Percentiles rank a stretch among this genome's conserved stretches.
These are phyloP conservation scores for Acrocephalus kingi DNA, from an alignment of 2,113 vertebrate genomes.

Conservation along the genomic window DNA sequence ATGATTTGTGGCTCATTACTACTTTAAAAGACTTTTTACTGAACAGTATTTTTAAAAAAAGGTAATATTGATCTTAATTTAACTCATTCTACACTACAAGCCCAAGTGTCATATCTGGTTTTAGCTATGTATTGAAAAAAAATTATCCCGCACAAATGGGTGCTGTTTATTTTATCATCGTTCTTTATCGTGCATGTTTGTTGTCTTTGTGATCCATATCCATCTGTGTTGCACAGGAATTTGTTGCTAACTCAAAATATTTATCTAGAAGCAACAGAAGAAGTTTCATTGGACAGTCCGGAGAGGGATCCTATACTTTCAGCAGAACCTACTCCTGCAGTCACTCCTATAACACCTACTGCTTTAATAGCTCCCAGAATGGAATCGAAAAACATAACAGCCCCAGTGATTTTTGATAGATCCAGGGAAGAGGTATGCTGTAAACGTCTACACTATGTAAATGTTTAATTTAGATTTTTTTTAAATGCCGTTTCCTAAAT, in stretches of 20 bases:
- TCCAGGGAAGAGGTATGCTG: slow-evolving; percentile 88
- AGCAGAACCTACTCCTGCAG: slow-evolving; percentile 89
- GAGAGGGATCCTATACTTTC: slow-evolving; percentile 91
- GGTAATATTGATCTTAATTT: not conserved
- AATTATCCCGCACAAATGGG: not conserved
- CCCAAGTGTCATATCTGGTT: not conserved
- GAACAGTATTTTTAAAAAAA: not conserved
- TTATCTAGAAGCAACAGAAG: slow-evolving; percentile 92
- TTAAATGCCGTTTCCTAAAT: not conserved
- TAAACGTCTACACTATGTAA: not conserved
- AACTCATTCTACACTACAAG: not conserved
- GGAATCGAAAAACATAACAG: slow-evolving; percentile 73
- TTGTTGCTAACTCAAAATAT: slow-evolving; percentile 35
- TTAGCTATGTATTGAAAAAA: not conserved
- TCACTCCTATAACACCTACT: slow-evolving; percentile 90
- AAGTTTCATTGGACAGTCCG: slow-evolving; percentile 95
- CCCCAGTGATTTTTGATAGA: slow-evolving; percentile 87
- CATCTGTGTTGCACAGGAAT: not conserved
- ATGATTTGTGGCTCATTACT: not conserved
- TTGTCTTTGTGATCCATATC: not conserved
- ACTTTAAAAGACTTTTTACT: not conserved
- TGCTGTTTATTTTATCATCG: not conserved
- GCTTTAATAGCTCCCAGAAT: slow-evolving; percentile 84
- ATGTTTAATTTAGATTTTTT: not conserved
- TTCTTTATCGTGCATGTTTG: rapidly evolving